Conservation (phyloP, 2,797 vertebrate species). For the Chromobotia macracanthus region DNA sequence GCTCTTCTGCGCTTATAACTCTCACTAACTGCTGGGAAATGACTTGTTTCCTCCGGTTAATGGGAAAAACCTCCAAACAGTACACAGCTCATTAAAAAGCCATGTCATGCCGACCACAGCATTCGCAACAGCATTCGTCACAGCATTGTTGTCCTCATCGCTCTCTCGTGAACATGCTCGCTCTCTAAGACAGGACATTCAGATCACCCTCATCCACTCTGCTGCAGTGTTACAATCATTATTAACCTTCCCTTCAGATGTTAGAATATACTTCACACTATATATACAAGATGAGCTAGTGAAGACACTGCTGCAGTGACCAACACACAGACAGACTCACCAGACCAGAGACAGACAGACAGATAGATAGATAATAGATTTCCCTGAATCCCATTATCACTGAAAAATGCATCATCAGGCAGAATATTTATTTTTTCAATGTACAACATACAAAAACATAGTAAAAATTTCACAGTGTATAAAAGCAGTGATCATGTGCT, state of each 20-base stretch:
- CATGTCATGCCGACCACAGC: constrained; percentile 10
- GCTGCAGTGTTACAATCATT: not conserved
- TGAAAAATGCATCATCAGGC: not conserved
- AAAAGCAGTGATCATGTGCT: constrained; percentile 79
- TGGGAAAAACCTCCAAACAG: constrained; percentile 40
- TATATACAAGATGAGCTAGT: too few species aligned
- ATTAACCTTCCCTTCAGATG: not conserved
- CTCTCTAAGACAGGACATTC: too few species aligned
- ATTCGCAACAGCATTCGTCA: constrained; percentile 44
- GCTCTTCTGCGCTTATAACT: constrained; percentile 12
- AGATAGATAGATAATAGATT: not conserved
- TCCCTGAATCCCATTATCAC: not conserved
- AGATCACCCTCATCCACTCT: constrained; percentile 3
- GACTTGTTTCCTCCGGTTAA: constrained; percentile 30
- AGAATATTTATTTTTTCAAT: constrained; percentile 69
- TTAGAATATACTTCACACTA: too few species aligned
- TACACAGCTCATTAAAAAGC: constrained; percentile 39
- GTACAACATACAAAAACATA: constrained; percentile 87
- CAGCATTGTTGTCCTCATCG: not conserved
- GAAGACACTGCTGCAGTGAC: too few species aligned
- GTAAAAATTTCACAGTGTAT: constrained; percentile 82
- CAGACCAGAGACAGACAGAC: not conserved
- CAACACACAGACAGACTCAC: not conserved
- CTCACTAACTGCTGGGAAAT: constrained; percentile 30
- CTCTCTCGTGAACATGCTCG: not conserved